Base-by-base conservation (phyloP, 2,113 vertebrate genomes). In the Narcine bancroftii region DNA sequence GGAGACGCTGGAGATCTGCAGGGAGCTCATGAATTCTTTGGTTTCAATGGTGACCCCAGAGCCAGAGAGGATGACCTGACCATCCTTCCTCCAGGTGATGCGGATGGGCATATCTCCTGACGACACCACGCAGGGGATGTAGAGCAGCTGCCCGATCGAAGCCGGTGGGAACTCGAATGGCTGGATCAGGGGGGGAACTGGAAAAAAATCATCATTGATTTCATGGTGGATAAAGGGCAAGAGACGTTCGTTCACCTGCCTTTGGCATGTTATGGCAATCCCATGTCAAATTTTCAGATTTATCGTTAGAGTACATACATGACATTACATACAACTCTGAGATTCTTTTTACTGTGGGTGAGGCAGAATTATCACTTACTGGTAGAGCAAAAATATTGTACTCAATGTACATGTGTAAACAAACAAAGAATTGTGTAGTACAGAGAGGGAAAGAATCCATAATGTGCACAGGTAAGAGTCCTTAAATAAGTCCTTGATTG, bases 21-120 rank as follows among this genome's bases (percentile, higher is more conserved):
- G 96, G 92, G 99, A 99, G 94, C 99, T 99, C 98, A 99, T 99
- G 96, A 99, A 99, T 93, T 99, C 98, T 94, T 99, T 99, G 93
- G 98, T 99, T 95, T 99, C 99, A 0, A 99, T 99, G 94, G 98
- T 98, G 95, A 99, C 97, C 0, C 98, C 99, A 0, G 99, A 97
- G 87, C 97, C 96, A 0, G 98, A 96, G 93, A 99, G 96, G 92
- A 99, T 99, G 95, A 98, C 97, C 94, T 99, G 98, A 0, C 99
- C 98, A 0, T 99, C 99, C 95, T 99, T 99, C 93, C 97, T 96
- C 99, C 99, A 99, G 26, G 98, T 98, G 96, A 99, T 99, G 93
- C 97, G 98, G 94, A 99, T 99, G 93, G 99, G 99, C 98, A 99
- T 99, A 95, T 99, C 99, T 47, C 99, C 99, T 0, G 99, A 99